These are phyloP conservation scores for Formica aserva DNA, from an alignment of 2,888 invertebrate genomes.

Conservation along the genomic window DNA sequence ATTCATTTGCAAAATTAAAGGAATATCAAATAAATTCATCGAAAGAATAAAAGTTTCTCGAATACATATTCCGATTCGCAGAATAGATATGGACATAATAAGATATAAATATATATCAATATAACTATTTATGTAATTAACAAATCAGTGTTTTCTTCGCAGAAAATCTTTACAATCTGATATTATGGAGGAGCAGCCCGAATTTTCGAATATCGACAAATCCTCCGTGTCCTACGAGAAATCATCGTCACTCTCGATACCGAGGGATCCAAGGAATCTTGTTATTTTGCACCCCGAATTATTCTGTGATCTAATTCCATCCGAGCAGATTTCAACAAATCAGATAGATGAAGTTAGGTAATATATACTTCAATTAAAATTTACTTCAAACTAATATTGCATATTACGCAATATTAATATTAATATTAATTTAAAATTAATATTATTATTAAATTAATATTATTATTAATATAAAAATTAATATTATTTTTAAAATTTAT, in stretches of 20 bases:
- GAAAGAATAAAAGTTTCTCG: background rate
- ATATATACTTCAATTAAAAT: background rate
- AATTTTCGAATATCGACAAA: constrained; percentile 58
- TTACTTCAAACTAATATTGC: too few relatives aligned
- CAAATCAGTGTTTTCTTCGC: background rate
- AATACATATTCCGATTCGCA: background rate
- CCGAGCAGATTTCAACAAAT: too few relatives aligned
- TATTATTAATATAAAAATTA: too few relatives aligned
- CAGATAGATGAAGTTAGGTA: background rate
- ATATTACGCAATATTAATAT: background rate
- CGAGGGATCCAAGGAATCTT: too few relatives aligned
- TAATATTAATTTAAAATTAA: background rate
- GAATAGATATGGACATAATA: constrained; percentile 66
- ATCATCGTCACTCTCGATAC: too few relatives aligned
- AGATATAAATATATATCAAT: constrained; percentile 39
- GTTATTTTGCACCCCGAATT: too few relatives aligned
- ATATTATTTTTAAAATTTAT: background rate
- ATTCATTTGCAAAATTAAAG: background rate
- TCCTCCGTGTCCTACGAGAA: too few relatives aligned
- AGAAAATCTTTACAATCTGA: constrained; percentile 59
- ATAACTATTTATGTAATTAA: constrained; percentile 52
- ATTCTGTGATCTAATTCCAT: too few relatives aligned
- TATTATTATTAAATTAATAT: background rate
- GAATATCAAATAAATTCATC: background rate
- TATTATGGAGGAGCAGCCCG: constrained; percentile 80